Evolutionary conservation across 2,888 invertebrate genomes (phyloP).

Genomic region (Galerucella pusilla): DNA sequence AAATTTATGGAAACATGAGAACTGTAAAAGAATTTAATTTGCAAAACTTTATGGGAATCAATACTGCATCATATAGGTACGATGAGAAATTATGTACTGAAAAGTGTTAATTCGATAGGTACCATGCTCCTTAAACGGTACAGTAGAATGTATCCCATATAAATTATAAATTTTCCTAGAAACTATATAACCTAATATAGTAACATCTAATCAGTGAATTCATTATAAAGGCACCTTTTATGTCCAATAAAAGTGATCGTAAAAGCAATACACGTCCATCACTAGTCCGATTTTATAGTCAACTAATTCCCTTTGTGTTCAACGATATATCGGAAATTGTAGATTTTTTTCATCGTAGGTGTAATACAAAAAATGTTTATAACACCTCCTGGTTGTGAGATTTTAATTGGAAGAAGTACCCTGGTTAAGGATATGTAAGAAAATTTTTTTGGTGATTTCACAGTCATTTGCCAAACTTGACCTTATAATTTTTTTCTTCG

Average conservation of each 20-base stretch:
- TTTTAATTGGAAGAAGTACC: background rate
- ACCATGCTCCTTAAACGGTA: background rate
- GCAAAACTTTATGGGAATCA: too few species aligned
- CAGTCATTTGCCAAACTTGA: too few species aligned
- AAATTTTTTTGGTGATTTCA: too few species aligned
- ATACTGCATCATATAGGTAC: too few species aligned
- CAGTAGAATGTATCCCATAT: constrained; percentile 6
- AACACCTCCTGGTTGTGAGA: background rate
- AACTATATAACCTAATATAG: constrained; percentile 7
- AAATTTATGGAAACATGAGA: too few species aligned
- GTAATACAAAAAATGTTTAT: constrained; percentile 1
- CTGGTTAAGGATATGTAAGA: too few species aligned
- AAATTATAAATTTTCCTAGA: constrained; percentile 10
- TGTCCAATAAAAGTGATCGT: constrained; percentile 6
- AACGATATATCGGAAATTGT: background rate
- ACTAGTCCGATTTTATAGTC: constrained; percentile 12
- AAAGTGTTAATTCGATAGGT: too few species aligned
- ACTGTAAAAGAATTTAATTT: too few species aligned
- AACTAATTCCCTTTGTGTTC: constrained; percentile 6
- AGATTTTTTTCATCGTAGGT: background rate
- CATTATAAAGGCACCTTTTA: constrained; percentile 14
- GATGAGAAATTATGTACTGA: too few species aligned
- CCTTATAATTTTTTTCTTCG: too few species aligned
- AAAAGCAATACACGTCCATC: constrained; percentile 12
- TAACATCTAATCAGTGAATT: constrained; percentile 11